Conservation (phyloP, 2,113 vertebrate species). For the Cyanistes caeruleus region DNA sequence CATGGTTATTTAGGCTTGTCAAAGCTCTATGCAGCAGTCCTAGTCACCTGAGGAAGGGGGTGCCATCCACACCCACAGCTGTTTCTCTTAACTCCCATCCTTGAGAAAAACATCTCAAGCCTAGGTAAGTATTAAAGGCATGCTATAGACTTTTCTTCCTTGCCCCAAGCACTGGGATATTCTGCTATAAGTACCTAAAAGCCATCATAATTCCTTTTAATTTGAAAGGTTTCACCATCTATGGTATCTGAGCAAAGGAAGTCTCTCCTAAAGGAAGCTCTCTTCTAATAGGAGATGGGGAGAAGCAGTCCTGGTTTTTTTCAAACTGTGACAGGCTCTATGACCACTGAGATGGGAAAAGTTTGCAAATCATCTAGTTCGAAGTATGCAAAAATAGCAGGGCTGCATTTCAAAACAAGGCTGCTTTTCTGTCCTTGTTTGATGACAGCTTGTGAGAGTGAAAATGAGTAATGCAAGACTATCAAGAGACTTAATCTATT, state of each 20-base stretch:
- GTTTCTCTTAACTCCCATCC: neutral
- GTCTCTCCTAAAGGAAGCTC: neutral
- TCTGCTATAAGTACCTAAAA: neutral
- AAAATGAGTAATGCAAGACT: neutral
- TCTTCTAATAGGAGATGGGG: neutral
- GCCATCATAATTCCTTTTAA: neutral
- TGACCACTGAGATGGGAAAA: slow-evolving; percentile 38
- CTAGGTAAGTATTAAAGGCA: neutral
- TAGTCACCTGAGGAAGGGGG: neutral
- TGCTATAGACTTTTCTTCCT: neutral
- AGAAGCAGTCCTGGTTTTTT: neutral
- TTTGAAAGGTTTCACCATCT: neutral
- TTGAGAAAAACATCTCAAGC: neutral
- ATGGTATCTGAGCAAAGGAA: neutral
- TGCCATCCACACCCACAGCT: neutral
- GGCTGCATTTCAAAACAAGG: neutral
- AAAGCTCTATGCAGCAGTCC: neutral
- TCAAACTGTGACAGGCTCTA: slow-evolving; percentile 5
- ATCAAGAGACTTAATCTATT: neutral
- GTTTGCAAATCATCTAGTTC: neutral
- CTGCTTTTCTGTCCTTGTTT: neutral
- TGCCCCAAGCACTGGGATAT: neutral
- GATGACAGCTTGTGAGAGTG: neutral
- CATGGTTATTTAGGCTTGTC: neutral
- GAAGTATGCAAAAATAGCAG: slow-evolving; percentile 37